phyloP scores from a whole-genome alignment of 1,140 invertebrate species.

The Sitodiplosis mosellana region DNA sequence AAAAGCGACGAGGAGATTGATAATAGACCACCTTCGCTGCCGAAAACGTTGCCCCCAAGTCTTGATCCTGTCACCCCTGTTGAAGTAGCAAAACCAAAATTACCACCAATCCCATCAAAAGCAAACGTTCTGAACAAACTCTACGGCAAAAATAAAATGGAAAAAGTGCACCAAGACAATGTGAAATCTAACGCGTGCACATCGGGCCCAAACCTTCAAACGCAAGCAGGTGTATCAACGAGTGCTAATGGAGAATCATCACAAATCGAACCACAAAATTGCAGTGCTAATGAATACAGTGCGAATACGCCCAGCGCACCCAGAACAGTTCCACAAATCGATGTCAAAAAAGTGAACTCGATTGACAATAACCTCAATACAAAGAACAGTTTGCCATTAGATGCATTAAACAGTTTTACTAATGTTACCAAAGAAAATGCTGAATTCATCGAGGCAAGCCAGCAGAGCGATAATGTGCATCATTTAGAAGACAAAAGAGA shows the following conservation, averaged over 20 bases:
- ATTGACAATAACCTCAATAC: neutral
- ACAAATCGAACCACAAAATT: neutral
- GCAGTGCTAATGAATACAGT: neutral
- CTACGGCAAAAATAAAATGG: neutral
- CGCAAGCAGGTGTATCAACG: neutral
- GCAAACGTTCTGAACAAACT: neutral
- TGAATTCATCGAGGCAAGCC: neutral
- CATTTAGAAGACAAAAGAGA: neutral
- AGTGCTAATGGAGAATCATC: neutral
- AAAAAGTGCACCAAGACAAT: neutral
- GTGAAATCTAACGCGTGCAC: neutral
- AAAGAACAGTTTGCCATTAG: neutral
- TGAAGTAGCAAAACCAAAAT: neutral
- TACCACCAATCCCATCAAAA: neutral
- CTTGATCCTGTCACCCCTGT: neutral
- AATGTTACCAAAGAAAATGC: conserved; percentile 2
- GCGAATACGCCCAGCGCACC: neutral
- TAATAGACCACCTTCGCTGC: neutral
- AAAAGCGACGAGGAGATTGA: neutral
- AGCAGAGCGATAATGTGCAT: neutral
- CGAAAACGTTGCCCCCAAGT: neutral
- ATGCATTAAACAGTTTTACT: neutral
- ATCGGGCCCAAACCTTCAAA: neutral
- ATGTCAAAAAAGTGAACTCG: neutral
- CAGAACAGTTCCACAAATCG: neutral